Conservation (phyloP, 2,888 invertebrate species). For the Callyntrura sp. region DNA sequence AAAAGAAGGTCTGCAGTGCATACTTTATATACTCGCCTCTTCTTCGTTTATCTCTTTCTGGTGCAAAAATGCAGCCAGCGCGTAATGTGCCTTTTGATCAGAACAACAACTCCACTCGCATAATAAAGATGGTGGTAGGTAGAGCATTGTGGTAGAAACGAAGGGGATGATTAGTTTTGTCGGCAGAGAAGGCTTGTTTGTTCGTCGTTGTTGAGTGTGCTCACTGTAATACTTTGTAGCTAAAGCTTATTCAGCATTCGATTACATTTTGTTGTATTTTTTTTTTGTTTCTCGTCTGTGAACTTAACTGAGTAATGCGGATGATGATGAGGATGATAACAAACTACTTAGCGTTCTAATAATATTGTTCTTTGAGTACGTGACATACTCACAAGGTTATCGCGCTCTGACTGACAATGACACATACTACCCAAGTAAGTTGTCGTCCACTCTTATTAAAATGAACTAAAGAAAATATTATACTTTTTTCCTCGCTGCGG, state of each 20-base stretch:
- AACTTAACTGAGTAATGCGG: not conserved
- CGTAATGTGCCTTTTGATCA: not conserved
- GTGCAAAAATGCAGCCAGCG: conserved; percentile 13
- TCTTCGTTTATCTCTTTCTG: not conserved
- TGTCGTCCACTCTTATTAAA: too few relatives aligned
- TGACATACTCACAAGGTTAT: conserved; percentile 50
- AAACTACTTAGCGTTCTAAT: not conserved
- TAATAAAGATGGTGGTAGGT: too few relatives aligned
- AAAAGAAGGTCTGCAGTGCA: not conserved
- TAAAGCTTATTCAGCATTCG: not conserved
- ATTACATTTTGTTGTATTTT: conserved; percentile 16
- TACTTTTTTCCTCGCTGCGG: too few relatives aligned
- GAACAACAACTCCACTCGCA: not conserved
- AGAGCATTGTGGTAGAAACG: not conserved
- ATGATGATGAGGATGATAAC: not conserved
- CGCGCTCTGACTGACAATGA: not conserved
- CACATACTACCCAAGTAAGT: too few relatives aligned
- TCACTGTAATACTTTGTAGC: too few relatives aligned
- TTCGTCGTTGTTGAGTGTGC: too few relatives aligned
- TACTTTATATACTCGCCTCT: not conserved
- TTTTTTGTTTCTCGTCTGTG: conserved; percentile 1
- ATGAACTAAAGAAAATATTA: too few relatives aligned
- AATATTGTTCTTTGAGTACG: not conserved
- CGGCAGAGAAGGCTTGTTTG: conserved; percentile 6
- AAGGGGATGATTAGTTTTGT: not conserved